A percentile compares a stretch with the other conserved stretches of the same genome.
Conservation (phyloP, 2,888 invertebrate species). For the Carcina quercana region DNA sequence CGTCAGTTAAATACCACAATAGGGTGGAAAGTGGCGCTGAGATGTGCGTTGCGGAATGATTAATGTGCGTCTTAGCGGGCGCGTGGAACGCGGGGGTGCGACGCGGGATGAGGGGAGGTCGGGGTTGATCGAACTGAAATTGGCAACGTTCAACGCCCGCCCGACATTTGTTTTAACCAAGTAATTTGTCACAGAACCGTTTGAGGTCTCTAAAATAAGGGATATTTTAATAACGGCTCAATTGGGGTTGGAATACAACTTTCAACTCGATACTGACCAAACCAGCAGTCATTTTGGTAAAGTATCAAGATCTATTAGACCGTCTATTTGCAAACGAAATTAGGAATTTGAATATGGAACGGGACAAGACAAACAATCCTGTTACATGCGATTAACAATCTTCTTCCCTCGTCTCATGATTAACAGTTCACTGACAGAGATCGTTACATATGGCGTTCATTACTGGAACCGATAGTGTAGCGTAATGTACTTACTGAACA, state of each 20-base stretch:
- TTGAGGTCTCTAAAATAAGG: too few species aligned
- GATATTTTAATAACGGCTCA: too few species aligned
- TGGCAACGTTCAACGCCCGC: slow-evolving; percentile 55
- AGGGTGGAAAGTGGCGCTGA: slow-evolving; percentile 25
- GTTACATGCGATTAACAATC: slow-evolving; percentile 4
- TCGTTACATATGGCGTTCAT: too few species aligned
- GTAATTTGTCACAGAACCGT: slow-evolving; percentile 40
- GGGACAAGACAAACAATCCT: slow-evolving; percentile 18
- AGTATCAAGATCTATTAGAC: slow-evolving; percentile 25
- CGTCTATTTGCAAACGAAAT: slow-evolving; percentile 22
- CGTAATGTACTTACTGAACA: slow-evolving; percentile 27
- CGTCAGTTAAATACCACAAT: slow-evolving; percentile 38
- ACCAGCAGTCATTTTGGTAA: slow-evolving; percentile 1
- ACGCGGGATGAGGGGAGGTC: slow-evolving; percentile 26
- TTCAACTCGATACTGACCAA: too few species aligned
- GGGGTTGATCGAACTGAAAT: slow-evolving; percentile 67
- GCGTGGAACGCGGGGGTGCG: slow-evolving; percentile 30
- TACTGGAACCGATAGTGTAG: slow-evolving; percentile 8
- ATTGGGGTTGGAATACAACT: too few species aligned
- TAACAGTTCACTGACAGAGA: too few species aligned
- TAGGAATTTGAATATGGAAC: slow-evolving; percentile 40
- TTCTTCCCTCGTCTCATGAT: too few species aligned
- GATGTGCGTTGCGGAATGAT: slow-evolving; percentile 51
- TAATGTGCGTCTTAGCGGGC: slow-evolving; percentile 54
- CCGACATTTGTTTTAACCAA: slow-evolving; percentile 43